Percentiles rank a stretch among this genome's conserved stretches.
Evolutionary conservation across 2,888 invertebrate species (phyloP).

Genomic region (Cosmopolites sordidus): DNA sequence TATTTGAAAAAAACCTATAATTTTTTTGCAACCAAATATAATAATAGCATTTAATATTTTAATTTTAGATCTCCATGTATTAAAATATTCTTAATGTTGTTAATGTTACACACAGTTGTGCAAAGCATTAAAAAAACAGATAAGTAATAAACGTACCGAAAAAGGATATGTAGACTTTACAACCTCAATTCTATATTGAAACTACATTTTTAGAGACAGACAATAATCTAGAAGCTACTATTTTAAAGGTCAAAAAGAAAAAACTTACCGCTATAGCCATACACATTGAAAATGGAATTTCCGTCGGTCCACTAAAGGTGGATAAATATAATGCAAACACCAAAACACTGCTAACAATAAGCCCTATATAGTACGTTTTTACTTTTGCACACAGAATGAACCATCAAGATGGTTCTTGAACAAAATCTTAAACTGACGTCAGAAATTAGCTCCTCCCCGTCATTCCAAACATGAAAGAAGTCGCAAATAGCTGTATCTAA

Average conservation of each 20-base stretch:
- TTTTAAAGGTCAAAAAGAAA: background rate
- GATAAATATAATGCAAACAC: conserved; percentile 29
- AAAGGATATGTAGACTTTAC: background rate
- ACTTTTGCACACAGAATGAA: conserved; percentile 35
- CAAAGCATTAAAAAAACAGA: no score
- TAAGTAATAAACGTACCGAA: no score
- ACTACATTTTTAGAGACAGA: background rate
- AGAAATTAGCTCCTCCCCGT: conserved; percentile 29
- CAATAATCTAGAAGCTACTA: background rate
- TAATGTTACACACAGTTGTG: no score
- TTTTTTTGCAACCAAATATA: no score
- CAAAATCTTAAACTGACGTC: conserved; percentile 35
- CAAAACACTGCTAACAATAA: conserved; percentile 30
- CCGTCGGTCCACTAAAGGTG: conserved; percentile 37
- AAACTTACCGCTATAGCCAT: conserved; percentile 41
- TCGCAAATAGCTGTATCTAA: conserved; percentile 5
- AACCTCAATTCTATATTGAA: background rate
- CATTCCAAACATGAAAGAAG: conserved; percentile 20
- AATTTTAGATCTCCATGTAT: no score
- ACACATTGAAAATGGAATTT: conserved; percentile 42
- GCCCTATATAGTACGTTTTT: conserved; percentile 33
- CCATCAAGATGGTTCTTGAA: conserved; percentile 37
- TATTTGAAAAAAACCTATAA: no score
- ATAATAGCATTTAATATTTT: no score
- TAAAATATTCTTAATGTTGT: no score